These are phyloP conservation scores for Diadumene lineata DNA, from an alignment of 92 coral and sea anemone species.

Conservation along the genomic window DNA sequence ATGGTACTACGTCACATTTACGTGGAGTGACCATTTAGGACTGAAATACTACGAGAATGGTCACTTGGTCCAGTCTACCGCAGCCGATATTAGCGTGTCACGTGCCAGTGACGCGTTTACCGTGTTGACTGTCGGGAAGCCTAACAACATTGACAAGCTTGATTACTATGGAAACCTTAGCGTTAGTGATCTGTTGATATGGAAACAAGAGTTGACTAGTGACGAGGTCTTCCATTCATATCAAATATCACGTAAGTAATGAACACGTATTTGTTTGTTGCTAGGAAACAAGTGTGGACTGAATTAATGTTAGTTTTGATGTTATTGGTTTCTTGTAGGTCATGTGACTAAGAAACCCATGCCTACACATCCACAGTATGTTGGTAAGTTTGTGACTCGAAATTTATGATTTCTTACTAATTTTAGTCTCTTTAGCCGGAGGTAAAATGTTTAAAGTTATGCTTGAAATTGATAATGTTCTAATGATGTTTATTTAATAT, in stretches of 20 bases:
- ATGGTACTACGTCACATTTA: slow-evolving; percentile 73
- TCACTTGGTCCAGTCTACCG: slow-evolving; percentile 39
- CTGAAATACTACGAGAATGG: slow-evolving; percentile 77
- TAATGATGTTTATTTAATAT: no score
- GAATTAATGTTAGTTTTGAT: no score
- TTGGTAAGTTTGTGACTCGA: no score
- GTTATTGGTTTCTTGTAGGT: slow-evolving; percentile 32
- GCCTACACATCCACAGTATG: slow-evolving; percentile 73
- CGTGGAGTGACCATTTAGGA: slow-evolving; percentile 66
- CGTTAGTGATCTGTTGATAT: slow-evolving; percentile 71
- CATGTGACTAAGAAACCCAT: slow-evolving; percentile 73
- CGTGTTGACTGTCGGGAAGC: slow-evolving; percentile 64
- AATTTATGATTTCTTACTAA: no score
- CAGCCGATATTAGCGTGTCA: slow-evolving; percentile 27
- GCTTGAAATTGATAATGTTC: no score
- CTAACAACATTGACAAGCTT: slow-evolving; percentile 60
- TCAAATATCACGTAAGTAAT: slow-evolving; percentile 72
- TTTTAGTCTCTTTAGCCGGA: no score
- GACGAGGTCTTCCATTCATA: slow-evolving; percentile 75
- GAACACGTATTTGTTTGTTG: background rate
- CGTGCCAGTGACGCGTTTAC: slow-evolving; percentile 74
- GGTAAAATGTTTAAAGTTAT: no score
- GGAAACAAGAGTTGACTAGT: slow-evolving; percentile 58
- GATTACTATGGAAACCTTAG: slow-evolving; percentile 74
- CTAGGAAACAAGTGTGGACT: background rate